Conservation (phyloP, 2,797 vertebrate genomes). For the Fistularia commersonii region DNA sequence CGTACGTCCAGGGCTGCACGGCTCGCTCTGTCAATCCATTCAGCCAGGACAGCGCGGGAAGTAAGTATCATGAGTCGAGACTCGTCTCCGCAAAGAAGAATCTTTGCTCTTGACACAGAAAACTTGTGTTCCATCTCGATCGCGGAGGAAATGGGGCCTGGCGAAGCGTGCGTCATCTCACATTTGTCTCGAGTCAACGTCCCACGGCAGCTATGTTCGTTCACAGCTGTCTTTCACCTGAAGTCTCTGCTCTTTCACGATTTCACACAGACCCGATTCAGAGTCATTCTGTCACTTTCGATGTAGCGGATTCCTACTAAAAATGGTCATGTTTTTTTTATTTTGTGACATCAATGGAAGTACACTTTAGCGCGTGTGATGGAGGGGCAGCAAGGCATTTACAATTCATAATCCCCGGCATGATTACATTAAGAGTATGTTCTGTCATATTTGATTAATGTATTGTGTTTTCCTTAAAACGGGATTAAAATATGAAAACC, state of each 20-base stretch:
- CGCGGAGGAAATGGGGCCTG: constrained; percentile 64
- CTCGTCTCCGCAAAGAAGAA: constrained; percentile 61
- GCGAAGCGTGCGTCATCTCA: constrained; percentile 50
- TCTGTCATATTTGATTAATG: constrained; percentile 99
- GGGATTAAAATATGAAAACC: constrained; percentile 88
- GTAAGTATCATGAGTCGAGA: constrained; percentile 60
- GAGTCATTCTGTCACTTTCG: constrained; percentile 73
- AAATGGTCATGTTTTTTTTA: constrained; percentile 96
- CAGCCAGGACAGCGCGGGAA: constrained; percentile 31
- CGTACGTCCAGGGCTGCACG: constrained; percentile 10
- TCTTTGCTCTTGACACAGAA: constrained; percentile 71
- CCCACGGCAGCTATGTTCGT: constrained; percentile 47
- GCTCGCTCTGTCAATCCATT: constrained; percentile 44
- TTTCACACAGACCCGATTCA: constrained; percentile 68
- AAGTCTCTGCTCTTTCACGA: constrained; percentile 60
- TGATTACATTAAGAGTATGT: constrained; percentile 97
- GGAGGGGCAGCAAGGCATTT: constrained; percentile 76
- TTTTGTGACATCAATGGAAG: constrained; percentile 90
- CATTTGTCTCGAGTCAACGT: constrained; percentile 64
- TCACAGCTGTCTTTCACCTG: constrained; percentile 55
- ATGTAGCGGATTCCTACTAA: constrained; percentile 79
- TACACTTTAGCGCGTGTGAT: constrained; percentile 72
- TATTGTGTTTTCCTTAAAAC: constrained; percentile 93
- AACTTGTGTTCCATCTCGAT: constrained; percentile 71
- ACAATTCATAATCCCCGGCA: constrained; percentile 94